phyloP scores from a whole-genome alignment of 2,797 vertebrate genomes.

The Coluber constrictor region DNA sequence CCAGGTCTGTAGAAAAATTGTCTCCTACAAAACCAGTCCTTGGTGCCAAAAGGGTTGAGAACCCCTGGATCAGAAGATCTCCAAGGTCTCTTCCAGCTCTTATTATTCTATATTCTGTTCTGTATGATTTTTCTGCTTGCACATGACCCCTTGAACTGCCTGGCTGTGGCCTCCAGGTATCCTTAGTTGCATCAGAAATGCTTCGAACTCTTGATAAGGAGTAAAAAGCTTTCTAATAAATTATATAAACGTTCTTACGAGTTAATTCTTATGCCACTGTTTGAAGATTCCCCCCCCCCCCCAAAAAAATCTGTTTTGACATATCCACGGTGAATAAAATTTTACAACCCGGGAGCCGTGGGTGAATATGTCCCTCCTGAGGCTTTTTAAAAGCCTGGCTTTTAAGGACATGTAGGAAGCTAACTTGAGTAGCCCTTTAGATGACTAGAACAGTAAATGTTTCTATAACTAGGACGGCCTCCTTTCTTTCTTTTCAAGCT shows the following conservation, averaged over 20 bases:
- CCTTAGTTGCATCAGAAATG: neutral
- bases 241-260: neutral
- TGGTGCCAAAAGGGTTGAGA: too few species aligned
- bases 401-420: neutral
- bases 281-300: neutral
- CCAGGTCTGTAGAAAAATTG: too few species aligned
- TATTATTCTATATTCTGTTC: neutral
- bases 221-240: neutral
- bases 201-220: neutral
- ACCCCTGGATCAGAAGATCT: neutral
- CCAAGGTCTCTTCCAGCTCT: neutral
- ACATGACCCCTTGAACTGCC: neutral
- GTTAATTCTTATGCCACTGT: neutral
- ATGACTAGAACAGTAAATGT: neutral
- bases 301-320: neutral
- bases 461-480: neutral
- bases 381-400: neutral
- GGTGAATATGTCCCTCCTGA: neutral
- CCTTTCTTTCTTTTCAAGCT: neutral
- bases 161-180: neutral
- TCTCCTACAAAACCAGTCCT: too few species aligned
- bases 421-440: neutral
- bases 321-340: neutral
- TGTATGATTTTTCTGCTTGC: neutral
- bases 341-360: neutral